Base-by-base conservation (phyloP, 2,113 vertebrate genomes). In the Urocynchramus pylzowi region DNA sequence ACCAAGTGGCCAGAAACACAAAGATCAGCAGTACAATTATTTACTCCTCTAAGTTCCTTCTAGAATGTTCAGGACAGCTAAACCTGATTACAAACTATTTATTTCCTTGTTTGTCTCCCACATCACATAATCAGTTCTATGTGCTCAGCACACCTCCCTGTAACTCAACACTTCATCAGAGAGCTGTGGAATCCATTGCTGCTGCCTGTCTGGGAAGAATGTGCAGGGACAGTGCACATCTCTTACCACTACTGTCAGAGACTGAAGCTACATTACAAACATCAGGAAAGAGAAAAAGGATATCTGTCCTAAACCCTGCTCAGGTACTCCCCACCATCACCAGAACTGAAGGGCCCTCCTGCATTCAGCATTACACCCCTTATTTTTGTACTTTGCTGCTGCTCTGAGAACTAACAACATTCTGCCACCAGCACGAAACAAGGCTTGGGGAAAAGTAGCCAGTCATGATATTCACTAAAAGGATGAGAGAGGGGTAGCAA, bases 181-280 rank as follows among this genome's bases (percentile, higher is more conserved):
- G 37, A 28, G 35, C 67, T 70, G 53, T 5, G 1, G 76, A 44
- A 84, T 15, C 69, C n/a, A 16, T 15, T n/a, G 5, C 11, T 19
- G 44, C 14, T n/a, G 50, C 67, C 71, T 26, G n/a, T 16, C 59
- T 27, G 44, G 44, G 39, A 74, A 64, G 35, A 91, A 81, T 3
- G 0, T 18, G 37, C 52, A 33, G 50, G 63, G 61, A 42, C 1
- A 0, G 35, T 2, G 22, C 13, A 22, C 26, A 2, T 13, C 50
- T 78, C 61, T 39, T 27, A 45, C 35, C 27, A 5, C 17, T 54
- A 1, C 1, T n/a, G 18, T 24, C 80, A 78, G 27, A 86, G 71
- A 53, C 65, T 53, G 71, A 95, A 76, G 47, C 37, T 63, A 50
- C 64, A 15, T 56, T 50, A 82, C 26, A 79, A 59, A 85, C 73